A percentile compares a stretch with the other conserved stretches of the same genome.
phyloP scores from a whole-genome alignment of 2,113 vertebrate species.

The Eidolon helvum region DNA sequence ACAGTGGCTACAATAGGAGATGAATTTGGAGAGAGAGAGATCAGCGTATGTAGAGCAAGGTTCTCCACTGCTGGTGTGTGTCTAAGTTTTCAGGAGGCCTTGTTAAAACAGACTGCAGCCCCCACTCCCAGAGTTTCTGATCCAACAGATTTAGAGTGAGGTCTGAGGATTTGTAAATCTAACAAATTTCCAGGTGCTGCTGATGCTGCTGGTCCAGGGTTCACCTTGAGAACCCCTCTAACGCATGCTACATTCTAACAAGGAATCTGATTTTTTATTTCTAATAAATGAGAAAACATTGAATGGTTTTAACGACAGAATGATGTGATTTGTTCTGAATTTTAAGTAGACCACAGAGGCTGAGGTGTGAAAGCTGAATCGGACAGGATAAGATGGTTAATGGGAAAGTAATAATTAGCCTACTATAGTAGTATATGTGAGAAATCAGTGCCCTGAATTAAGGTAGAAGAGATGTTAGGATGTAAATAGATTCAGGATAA shows the following conservation, averaged over 20 bases:
- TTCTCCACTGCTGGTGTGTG: background rate
- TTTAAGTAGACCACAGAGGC: background rate
- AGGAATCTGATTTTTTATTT: background rate
- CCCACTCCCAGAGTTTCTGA: no score
- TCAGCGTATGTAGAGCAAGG: background rate
- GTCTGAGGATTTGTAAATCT: background rate
- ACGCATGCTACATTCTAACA: background rate
- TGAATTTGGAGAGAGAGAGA: background rate
- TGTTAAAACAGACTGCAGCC: background rate
- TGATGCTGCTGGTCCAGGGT: background rate
- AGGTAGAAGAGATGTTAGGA: background rate
- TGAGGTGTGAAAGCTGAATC: background rate
- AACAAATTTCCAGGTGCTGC: background rate
- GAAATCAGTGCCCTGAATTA: background rate
- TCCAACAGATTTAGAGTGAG: rapidly evolving
- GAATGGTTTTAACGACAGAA: background rate
- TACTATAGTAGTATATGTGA: background rate
- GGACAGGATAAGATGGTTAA: background rate
- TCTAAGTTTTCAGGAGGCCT: background rate
- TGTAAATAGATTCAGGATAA: background rate
- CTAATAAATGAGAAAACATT: background rate
- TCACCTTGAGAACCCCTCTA: background rate
- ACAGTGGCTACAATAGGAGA: background rate
- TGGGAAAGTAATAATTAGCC: background rate
- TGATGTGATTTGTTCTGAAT: background rate